Base-by-base conservation (phyloP, 2,113 vertebrate species). In the Epinephelus lanceolatus region DNA sequence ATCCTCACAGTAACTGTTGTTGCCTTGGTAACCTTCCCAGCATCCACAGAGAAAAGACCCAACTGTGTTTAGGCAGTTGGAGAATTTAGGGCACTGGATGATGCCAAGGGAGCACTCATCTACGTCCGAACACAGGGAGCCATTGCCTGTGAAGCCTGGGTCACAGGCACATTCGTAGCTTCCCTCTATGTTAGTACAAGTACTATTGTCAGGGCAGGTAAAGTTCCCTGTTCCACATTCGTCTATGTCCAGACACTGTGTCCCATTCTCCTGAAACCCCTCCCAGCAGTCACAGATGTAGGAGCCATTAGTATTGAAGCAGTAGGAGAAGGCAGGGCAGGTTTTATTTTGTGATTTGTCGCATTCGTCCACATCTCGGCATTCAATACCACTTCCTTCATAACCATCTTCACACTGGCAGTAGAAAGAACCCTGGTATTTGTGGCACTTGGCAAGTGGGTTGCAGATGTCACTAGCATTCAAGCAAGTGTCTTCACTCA, bases 311-410 rank as follows among this genome's bases (percentile, higher is more conserved):
- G 91, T 92, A 90, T 97, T 96, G 33, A 91, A 45, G 86, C 96
- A 97, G 73, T 69, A 5, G 15, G 96, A 94, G 53, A 76, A 94
- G 18, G 78, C n/a, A 42, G 92, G 92, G 37, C 96, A 97, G 23
- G 71, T 19, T 56, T 71, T 11, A 33, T n/a, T 57, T 2, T 76
- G 19, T 13, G 45, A 75, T 73, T 67, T 56, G 19, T 47, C 1
- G 21, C 96, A 97, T 90, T 96, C 96, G 45, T 96, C 86, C n/a
- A 95, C 57, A 70, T 97, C 96, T 25, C 0, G 11, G 88, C 96
- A 97, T 42, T 90, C 30, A 0, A 70, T 94, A 17, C 96, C 96
- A 71, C 88, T 94, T 88, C 96, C 96, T 37, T 71, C 30, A 84
- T 93, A 96, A 11, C 96, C 96, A 1, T 80, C 49, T 52, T 68